Conservation (phyloP, 2,888 invertebrate genomes). For the Tortrix viridana region DNA sequence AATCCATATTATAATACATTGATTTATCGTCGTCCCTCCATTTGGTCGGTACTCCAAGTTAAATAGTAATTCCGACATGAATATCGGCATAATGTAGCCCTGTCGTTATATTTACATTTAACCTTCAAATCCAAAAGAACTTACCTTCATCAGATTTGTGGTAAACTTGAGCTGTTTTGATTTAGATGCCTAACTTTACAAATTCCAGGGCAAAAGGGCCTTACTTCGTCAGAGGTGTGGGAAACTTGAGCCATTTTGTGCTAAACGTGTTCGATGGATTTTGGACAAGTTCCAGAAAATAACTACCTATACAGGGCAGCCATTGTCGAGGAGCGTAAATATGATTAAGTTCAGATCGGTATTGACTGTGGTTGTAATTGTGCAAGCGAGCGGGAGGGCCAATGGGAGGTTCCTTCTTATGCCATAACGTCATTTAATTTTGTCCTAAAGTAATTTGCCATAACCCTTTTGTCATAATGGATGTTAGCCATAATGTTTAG, state of each 20-base stretch:
- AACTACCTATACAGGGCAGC: conserved; percentile 6
- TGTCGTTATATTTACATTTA: conserved; percentile 30
- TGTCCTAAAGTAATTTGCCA: too few species aligned
- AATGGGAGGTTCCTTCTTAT: neutral
- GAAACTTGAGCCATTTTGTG: neutral
- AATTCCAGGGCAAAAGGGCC: neutral
- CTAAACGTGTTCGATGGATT: neutral
- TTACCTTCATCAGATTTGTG: neutral
- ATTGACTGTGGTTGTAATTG: neutral
- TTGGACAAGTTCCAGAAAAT: conserved; percentile 30
- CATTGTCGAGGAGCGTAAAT: conserved; percentile 20
- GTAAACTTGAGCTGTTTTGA: neutral
- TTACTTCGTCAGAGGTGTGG: too few species aligned
- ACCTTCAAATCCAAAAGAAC: neutral
- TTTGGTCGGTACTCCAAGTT: conserved; percentile 17
- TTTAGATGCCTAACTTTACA: too few species aligned
- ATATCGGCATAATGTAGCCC: conserved; percentile 31
- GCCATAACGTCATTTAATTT: too few species aligned
- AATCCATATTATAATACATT: neutral
- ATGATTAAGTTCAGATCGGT: conserved; percentile 26
- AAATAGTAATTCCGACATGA: conserved; percentile 28
- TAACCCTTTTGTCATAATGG: too few species aligned
- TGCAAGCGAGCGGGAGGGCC: neutral
- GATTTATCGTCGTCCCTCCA: conserved; percentile 23
- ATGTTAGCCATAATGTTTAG: too few species aligned